A percentile compares a stretch with the other conserved stretches of the same genome.
phyloP scores from a whole-genome alignment of 1,140 invertebrate species.

The Heliconius hewitsoni region DNA sequence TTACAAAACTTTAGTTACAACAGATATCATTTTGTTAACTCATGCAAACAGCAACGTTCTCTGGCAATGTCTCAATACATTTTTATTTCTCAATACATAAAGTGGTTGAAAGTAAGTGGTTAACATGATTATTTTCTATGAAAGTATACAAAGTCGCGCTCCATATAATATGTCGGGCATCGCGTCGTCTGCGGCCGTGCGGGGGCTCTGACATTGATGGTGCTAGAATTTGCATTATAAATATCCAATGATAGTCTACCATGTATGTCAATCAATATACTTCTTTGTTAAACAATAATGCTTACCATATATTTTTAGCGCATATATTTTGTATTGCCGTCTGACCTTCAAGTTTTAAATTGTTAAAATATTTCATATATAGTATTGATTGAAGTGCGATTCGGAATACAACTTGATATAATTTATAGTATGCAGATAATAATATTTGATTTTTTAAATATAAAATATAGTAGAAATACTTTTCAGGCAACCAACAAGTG shows the following conservation, averaged over 20 bases:
- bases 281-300: conserved; percentile 43
- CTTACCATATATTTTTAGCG: conserved; percentile 43
- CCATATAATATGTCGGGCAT: conserved; percentile 73
- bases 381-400: neutral
- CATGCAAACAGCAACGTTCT: neutral
- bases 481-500: conserved; percentile 41
- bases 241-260: conserved; percentile 31
- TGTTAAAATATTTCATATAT: conserved; percentile 1
- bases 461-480: conserved; percentile 36
- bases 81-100: conserved; percentile 18
- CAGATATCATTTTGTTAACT: conserved; percentile 2
- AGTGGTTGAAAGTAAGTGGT: conserved; percentile 47
- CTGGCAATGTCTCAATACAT: conserved; percentile 15
- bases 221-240: conserved; percentile 46
- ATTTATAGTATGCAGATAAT: neutral
- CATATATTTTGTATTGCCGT: conserved; percentile 33
- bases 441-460: neutral
- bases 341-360: conserved; percentile 42
- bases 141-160: conserved; percentile 73
- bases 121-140: conserved; percentile 67
- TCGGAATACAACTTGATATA: neutral
- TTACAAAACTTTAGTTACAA: conserved; percentile 10
- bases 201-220: conserved; percentile 33
- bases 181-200: conserved; percentile 44
- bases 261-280: conserved; percentile 45